Evolutionary conservation across 2,797 vertebrate genomes (phyloP), one percentile per base, ranked within the genome.

Genomic region (Octomys mimax): DNA sequence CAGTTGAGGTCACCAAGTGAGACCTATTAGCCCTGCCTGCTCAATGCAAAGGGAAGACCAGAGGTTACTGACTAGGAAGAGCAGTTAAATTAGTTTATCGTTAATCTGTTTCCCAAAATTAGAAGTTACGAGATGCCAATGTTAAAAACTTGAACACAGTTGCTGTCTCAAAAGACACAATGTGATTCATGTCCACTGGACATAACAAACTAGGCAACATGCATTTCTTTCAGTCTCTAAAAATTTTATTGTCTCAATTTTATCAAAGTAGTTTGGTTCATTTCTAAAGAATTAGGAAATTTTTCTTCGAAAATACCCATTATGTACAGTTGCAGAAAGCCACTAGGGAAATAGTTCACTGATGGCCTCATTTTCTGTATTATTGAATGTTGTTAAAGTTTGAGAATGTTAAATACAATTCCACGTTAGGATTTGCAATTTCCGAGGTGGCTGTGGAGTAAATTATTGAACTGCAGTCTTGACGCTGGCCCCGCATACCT

Each of bases 331-430:
- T 95, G 75, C 46, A 89, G 24, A 94, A 96, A 97, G 94, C 96
- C 88, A 66, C 96, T 97, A 92, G 86, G 70, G 85, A 97, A 96
- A 95, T 96, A 96, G 89, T 97, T 98, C 96, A 93, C 73, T 2
- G 39, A 97, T 94, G 97, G 96, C 86, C 81, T 98, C 93, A 90
- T 96, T 98, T 98, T 90, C 92, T 73, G 71, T 91, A 49, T 91
- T 59, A 96, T 84, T 86, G 61, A 97, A 84, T 96, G 39, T 31
- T 98, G 88, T 95, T 75, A 75, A 75, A 28, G 71, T 98, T 85
- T 97, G 68, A 89, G 89, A 97, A 97, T 3, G 5, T 14, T 96
- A 97, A 98, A 94, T 83, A 57, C 70, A 98, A 97, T 97, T 96
- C 86, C 68, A 83, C 96, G 92, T 98, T 87, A 98, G 97, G 62